phyloP scores from a whole-genome alignment of 2,113 vertebrate species.

The Blennius ocellaris region DNA sequence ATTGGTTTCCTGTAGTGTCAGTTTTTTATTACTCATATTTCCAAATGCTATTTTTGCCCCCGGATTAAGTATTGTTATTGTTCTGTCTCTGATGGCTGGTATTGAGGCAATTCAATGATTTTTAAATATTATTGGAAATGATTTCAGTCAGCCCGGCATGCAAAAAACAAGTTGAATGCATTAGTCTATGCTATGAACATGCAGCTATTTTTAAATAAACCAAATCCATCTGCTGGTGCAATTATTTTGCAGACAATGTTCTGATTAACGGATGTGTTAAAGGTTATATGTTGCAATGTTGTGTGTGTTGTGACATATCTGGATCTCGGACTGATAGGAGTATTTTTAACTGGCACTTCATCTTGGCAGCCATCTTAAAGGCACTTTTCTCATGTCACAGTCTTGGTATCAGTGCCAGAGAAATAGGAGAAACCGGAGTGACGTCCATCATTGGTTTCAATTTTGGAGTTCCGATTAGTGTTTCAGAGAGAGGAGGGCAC shows the following conservation, averaged over 20 bases:
- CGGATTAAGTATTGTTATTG: neutral
- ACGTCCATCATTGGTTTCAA: constrained; percentile 22
- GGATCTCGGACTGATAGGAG: constrained; percentile 60
- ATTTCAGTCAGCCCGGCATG: neutral
- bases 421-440: constrained; percentile 17
- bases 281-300: constrained; percentile 55
- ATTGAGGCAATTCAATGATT: constrained; percentile 2
- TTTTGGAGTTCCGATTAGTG: constrained; percentile 29
- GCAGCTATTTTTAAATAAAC: constrained; percentile 7
- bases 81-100: neutral
- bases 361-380: constrained; percentile 75
- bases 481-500: neutral
- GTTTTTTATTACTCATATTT: constrained; percentile 29
- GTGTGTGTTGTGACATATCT: constrained; percentile 69
- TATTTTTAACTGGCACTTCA: constrained; percentile 70
- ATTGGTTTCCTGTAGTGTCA: constrained; percentile 35
- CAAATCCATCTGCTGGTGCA: constrained; percentile 8
- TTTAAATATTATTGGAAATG: neutral
- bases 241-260: constrained; percentile 16
- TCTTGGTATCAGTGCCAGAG: constrained; percentile 51
- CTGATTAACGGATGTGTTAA: constrained; percentile 31
- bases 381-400: constrained; percentile 64
- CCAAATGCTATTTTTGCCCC: constrained; percentile 6
- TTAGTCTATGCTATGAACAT: constrained; percentile 1
- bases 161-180: neutral